phyloP scores from a whole-genome alignment of 1,140 invertebrate genomes.

The Prorops nasuta region DNA sequence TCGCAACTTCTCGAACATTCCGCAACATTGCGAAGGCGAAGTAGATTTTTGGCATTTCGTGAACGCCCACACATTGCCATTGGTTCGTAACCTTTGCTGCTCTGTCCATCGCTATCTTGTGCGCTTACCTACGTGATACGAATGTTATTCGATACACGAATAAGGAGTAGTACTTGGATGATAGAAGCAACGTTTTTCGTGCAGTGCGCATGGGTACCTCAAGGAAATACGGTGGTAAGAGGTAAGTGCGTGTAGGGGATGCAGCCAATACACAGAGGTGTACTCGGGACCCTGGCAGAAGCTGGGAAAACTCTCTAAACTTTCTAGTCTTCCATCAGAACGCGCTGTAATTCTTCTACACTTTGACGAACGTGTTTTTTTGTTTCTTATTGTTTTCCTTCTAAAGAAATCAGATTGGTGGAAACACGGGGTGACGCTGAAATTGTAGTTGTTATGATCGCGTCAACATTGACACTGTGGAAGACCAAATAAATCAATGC shows the following conservation, averaged over 20 bases:
- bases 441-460: no score
- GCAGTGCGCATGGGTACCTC: conserved; percentile 44
- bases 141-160: conserved; percentile 37
- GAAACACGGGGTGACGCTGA: no score
- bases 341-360: no score
- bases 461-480: no score
- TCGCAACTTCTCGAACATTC: no score
- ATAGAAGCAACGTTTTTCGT: conserved; percentile 29
- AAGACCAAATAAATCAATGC: no score
- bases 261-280: conserved; percentile 28
- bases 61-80: conserved; percentile 28
- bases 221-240: conserved; percentile 29
- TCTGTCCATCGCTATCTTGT: conserved; percentile 16
- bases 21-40: no score
- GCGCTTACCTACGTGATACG: conserved; percentile 21
- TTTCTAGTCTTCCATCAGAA: no score
- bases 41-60: conserved; percentile 9
- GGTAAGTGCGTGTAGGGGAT: conserved; percentile 31
- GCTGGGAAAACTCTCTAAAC: no score
- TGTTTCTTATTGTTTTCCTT: no score
- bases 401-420: no score
- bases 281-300: conserved; percentile 18
- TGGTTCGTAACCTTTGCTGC: conserved; percentile 29
- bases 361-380: no score
- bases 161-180: conserved; percentile 32